phyloP scores from a whole-genome alignment of 2,113 vertebrate species.

The Actinemys pallida region DNA sequence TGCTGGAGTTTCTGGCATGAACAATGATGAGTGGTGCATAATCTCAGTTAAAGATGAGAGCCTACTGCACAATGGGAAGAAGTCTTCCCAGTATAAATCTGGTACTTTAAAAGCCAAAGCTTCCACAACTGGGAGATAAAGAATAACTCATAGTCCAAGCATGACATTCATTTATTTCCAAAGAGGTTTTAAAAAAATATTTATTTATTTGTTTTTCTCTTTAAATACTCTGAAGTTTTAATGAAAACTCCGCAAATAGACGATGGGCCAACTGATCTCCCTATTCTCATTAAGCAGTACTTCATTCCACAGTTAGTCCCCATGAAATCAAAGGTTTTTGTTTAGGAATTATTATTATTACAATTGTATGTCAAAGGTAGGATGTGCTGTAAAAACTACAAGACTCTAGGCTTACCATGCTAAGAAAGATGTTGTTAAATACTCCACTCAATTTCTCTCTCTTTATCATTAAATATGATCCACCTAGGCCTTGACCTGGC shows the following conservation, averaged over 20 bases:
- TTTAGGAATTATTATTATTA: neutral
- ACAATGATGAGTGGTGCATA: neutral
- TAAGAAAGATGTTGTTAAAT: neutral
- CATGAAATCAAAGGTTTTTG: neutral
- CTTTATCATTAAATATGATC: neutral
- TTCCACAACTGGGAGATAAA: neutral
- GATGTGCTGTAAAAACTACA: neutral
- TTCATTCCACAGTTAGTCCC: neutral
- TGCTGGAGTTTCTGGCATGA: neutral
- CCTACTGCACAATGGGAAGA: neutral
- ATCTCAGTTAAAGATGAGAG: neutral
- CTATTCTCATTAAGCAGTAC: neutral
- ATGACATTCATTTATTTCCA: neutral
- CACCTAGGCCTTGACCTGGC: neutral
- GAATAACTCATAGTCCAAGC: neutral
- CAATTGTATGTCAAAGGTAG: neutral
- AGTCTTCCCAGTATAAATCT: neutral
- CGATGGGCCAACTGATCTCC: neutral
- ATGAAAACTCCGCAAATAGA: neutral
- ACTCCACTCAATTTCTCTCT: neutral
- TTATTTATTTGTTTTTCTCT: neutral
- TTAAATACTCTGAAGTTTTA: neutral
- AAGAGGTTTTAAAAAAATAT: neutral
- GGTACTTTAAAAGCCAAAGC: neutral
- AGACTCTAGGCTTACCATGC: neutral